Base-by-base conservation (phyloP, 1,140 invertebrate species). In the Cotesia vestalis region DNA sequence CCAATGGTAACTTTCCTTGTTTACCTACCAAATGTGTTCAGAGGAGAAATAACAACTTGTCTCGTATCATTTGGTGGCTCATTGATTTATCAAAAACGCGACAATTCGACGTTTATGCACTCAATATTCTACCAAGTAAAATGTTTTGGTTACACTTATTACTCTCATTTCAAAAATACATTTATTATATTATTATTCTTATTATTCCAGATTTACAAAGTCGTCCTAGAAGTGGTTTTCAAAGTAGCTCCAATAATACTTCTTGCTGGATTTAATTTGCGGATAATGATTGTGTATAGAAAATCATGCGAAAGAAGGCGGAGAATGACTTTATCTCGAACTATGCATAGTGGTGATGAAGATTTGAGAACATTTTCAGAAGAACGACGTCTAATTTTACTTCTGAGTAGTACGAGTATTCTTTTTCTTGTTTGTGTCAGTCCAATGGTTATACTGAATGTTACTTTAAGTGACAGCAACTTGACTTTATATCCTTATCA, bases 361-460 rank as follows among this genome's bases (percentile, higher is more conserved):
- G 91, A 91, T 81, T 87, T 88, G 0, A 81, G 90, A 11, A 91
- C 91, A 75, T 92, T 91, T 77, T 91, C 91, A 1, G 93, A 94
- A 80, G 92, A 94, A 78, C 88, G 90, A 55, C 85, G 93, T 3
- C 84, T 94, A 0, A 89, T 93, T 55, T 81, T 93, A 20, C 86
- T 94, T 4, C 81, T 94, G 2, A 91, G 91, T 8, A 92, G 90
- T 63, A 93, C 93, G 3, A 92, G 92, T 53, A 90, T 93, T 20
- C 79, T 94, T 17, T 94, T 94, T 80, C 86, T 94, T 20, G 87
- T 93, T 12, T 93, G 92, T 80, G 91, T 93, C 63, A 93, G 92
- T 14, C 93, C 92, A 0, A 93, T 93, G 90, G 91, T 92, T 35
- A 91, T 93, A 67, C 84, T 94, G 0, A 92, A 92, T 74, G 89